Evolutionary conservation across 2,797 vertebrate genomes (phyloP).

Genomic region (Euthynnus affinis): DNA sequence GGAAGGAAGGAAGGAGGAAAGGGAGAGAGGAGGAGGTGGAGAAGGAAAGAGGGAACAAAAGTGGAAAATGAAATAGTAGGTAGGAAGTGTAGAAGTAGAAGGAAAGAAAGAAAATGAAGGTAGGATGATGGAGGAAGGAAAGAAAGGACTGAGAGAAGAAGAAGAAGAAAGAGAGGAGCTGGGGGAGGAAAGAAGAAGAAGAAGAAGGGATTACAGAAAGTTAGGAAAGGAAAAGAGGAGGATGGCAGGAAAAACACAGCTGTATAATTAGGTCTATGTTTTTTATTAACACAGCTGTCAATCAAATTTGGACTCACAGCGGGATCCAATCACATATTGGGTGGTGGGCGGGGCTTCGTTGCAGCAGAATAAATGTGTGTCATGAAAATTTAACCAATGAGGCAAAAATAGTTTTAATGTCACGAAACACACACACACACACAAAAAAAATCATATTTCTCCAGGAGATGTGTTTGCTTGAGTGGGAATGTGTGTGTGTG

Average conservation of each 20-base stretch:
- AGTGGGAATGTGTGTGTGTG: neutral
- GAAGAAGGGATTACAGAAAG: neutral
- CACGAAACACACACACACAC: too few species aligned
- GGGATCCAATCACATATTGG: neutral
- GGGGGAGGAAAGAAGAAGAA: too few species aligned
- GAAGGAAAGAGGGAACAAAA: too few species aligned
- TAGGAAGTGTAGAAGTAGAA: too few species aligned
- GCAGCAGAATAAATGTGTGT: neutral
- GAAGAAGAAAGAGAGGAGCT: too few species aligned
- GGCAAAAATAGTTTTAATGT: neutral
- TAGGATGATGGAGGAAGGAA: neutral
- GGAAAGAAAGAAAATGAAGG: too few species aligned
- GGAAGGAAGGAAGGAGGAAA: too few species aligned
- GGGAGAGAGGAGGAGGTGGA: neutral
- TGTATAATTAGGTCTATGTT: neutral
- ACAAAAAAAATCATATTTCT: neutral
- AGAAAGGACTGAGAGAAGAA: neutral
- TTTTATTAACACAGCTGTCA: neutral
- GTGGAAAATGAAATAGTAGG: too few species aligned
- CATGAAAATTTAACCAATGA: constrained; percentile 15
- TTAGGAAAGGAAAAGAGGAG: neutral
- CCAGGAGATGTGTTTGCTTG: constrained; percentile 1
- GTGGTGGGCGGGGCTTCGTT: constrained; percentile 18
- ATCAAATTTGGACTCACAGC: too few species aligned
- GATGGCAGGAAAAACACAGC: too few species aligned